phyloP scores from a whole-genome alignment of 2,797 vertebrate species.

The Anableps anableps region DNA sequence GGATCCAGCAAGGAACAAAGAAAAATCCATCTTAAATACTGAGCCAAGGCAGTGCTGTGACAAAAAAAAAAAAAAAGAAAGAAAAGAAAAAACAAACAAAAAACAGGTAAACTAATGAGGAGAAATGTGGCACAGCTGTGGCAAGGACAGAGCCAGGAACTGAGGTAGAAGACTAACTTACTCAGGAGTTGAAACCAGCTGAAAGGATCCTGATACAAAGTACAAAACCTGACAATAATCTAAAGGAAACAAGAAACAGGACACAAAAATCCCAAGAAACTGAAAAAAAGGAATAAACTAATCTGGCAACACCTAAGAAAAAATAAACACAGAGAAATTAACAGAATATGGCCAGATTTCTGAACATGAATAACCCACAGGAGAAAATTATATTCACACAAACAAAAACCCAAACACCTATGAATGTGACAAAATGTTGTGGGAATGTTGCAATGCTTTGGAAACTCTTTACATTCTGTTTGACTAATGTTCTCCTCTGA shows the following conservation, averaged over 20 bases:
- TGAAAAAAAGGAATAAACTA: no score
- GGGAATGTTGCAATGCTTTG: not conserved
- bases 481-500: not conserved
- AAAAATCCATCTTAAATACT: no score
- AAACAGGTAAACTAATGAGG: no score
- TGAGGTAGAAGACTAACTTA: no score
- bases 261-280: no score
- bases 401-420: not conserved
- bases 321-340: not conserved
- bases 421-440: not conserved
- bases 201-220: not conserved
- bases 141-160: not conserved
- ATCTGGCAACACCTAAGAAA: not conserved
- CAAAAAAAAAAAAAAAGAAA: not conserved
- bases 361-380: no score
- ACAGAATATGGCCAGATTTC: no score
- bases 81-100: no score
- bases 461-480: not conserved
- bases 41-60: no score
- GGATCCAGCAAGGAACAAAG: no score
- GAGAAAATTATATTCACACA: not conserved
- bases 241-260: not conserved
- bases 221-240: not conserved
- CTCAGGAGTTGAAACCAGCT: not conserved
- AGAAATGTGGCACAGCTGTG: not conserved